These are phyloP conservation scores for Meloidogyne floridensis DNA, from an alignment of 1,140 invertebrate species.

Conservation along the genomic window DNA sequence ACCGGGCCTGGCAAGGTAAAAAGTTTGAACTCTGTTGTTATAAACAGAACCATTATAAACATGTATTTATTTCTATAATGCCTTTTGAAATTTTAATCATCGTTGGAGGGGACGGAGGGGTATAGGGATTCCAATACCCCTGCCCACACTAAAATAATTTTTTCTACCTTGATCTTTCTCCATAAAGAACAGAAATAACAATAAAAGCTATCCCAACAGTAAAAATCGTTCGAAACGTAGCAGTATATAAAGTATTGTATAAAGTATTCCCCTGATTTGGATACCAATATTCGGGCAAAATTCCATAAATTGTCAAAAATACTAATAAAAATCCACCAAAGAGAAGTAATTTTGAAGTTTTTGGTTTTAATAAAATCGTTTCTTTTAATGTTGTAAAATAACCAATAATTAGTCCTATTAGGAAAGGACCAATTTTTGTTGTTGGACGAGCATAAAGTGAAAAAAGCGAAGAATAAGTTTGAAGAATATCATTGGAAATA, in stretches of 20 bases:
- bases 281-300: constrained; percentile 64
- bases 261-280: constrained; percentile 59
- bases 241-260: constrained; percentile 64
- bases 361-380: not conserved
- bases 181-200: constrained; percentile 47
- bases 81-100: too few relatives aligned
- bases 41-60: too few relatives aligned
- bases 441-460: constrained; percentile 61
- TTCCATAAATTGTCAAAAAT: constrained; percentile 55
- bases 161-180: not conserved
- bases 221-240: constrained; percentile 59
- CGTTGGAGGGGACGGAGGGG: too few relatives aligned
- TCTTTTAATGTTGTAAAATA: constrained; percentile 35
- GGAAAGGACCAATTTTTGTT: constrained; percentile 62
- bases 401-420: constrained; percentile 60
- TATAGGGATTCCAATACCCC: not conserved
- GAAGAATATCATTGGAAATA: constrained; percentile 22
- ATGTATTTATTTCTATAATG: too few relatives aligned
- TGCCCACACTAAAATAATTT: not conserved
- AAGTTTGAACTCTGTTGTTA: too few relatives aligned
- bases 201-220: constrained; percentile 52
- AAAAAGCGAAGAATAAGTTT: constrained; percentile 54
- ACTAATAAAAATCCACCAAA: constrained; percentile 26
- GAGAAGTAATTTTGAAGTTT: constrained; percentile 29
- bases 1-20: too few relatives aligned